Conservation (phyloP, 2,797 vertebrate species). For the Gephyroberyx darwinii region DNA sequence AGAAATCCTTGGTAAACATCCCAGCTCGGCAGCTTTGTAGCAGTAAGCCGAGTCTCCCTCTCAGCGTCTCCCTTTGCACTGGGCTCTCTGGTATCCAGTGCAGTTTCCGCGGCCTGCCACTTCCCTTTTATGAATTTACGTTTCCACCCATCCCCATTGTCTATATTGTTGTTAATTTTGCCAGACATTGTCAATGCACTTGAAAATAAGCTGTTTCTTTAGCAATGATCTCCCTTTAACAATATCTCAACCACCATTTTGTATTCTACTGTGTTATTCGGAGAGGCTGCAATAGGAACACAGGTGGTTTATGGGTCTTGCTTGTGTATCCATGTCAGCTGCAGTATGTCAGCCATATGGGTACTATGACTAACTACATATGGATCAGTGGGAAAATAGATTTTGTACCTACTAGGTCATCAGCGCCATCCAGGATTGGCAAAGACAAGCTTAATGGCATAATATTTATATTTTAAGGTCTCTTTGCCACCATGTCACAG, state of each 20-base stretch:
- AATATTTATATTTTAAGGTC: constrained; percentile 45
- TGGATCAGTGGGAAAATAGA: constrained; percentile 18
- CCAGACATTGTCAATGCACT: background rate
- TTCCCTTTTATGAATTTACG: constrained; percentile 33
- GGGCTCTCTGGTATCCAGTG: constrained; percentile 61
- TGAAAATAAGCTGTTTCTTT: background rate
- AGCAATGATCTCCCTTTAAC: background rate
- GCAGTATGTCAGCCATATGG: constrained; percentile 41
- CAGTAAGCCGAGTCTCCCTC: constrained; percentile 65
- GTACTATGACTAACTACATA: background rate
- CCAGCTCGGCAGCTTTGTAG: constrained; percentile 74
- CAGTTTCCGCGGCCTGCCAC: constrained; percentile 48
- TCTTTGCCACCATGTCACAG: constrained; percentile 42
- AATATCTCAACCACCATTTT: background rate
- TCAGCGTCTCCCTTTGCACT: constrained; percentile 44
- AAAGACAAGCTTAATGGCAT: constrained; percentile 27
- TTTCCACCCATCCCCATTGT: constrained; percentile 8
- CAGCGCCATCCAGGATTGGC: constrained; percentile 26
- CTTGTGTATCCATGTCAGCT: constrained; percentile 19
- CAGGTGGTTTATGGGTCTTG: constrained; percentile 51
- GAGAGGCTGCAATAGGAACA: background rate
- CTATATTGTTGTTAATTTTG: background rate
- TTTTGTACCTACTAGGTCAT: constrained; percentile 29
- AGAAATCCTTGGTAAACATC: constrained; percentile 82
- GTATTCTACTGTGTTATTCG: constrained; percentile 3